Percentiles rank a stretch among this genome's conserved stretches.
Conservation (phyloP, 2,113 vertebrate species). For the Campylorhamphus procurvoides region DNA sequence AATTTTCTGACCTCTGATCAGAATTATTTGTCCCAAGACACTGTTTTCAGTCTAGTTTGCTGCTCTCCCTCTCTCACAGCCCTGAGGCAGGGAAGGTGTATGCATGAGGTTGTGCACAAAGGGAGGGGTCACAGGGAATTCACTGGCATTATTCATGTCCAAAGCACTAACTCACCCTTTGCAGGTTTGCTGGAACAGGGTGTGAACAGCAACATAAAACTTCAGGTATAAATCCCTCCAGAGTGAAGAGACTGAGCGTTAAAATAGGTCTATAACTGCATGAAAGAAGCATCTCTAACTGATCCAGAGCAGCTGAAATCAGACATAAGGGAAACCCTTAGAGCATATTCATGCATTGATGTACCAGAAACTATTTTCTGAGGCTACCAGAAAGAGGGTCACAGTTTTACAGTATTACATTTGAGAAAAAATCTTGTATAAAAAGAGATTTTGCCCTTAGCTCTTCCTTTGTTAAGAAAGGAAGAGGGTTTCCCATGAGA, state of each 20-base stretch:
- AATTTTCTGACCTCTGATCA: not conserved
- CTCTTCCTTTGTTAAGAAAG: not conserved
- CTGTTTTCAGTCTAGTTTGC: not conserved
- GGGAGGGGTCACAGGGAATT: not conserved
- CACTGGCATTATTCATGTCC: not conserved
- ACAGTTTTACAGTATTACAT: not conserved
- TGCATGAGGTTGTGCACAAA: not conserved
- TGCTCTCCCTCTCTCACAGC: not conserved
- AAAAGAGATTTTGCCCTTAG: not conserved
- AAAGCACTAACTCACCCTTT: not conserved
- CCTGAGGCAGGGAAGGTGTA: not conserved
- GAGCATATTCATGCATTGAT: not conserved
- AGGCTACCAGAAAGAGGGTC: not conserved
- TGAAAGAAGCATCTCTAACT: not conserved
- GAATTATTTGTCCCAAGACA: not conserved
- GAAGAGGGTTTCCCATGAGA: not conserved
- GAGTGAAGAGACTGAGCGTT: not conserved
- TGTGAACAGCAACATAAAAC: not conserved
- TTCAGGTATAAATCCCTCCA: not conserved
- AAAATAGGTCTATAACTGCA: not conserved
- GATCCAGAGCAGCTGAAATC: not conserved
- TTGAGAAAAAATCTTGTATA: not conserved
- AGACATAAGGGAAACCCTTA: not conserved
- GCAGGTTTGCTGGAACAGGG: not conserved
- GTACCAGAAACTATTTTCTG: not conserved